Evolutionary conservation across 2,888 invertebrate genomes (phyloP).

Genomic region (Sclerodermus sp.): DNA sequence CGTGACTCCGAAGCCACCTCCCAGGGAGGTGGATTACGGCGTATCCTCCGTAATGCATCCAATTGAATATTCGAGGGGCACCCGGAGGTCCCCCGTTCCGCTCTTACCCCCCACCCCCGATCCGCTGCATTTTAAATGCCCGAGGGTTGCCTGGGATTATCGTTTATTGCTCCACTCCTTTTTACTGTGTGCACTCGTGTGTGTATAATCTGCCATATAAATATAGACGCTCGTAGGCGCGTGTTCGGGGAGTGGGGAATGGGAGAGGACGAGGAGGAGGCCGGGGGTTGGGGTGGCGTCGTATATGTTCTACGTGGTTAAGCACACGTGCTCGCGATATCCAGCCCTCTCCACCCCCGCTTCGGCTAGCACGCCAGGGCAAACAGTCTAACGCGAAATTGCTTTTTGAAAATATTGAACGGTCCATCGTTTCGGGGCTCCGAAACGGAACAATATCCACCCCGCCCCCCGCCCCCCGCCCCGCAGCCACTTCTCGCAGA

Average conservation of each 20-base stretch:
- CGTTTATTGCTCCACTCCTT: slow-evolving; percentile 24
- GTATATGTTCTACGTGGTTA: slow-evolving; percentile 35
- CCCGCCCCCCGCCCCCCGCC: not conserved
- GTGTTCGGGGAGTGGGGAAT: slow-evolving; percentile 7
- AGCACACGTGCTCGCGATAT: slow-evolving; percentile 39
- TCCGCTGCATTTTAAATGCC: not conserved
- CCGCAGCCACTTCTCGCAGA: too few relatives aligned
- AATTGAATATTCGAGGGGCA: slow-evolving; percentile 48
- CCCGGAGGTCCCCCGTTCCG: not conserved
- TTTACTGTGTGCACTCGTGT: too few relatives aligned
- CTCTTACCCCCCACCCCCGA: slow-evolving; percentile 12
- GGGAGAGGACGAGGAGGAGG: slow-evolving; percentile 2
- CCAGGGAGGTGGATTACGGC: slow-evolving; percentile 28
- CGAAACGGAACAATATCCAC: not conserved
- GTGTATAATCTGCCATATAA: not conserved
- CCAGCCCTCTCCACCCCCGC: slow-evolving; percentile 6
- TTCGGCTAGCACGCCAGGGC: slow-evolving; percentile 18
- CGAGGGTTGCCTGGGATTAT: slow-evolving; percentile 22
- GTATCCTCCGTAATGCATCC: slow-evolving; percentile 38
- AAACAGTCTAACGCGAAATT: slow-evolving; percentile 37
- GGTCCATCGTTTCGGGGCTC: slow-evolving; percentile 23
- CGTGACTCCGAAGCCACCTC: slow-evolving; percentile 17
- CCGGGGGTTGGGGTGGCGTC: too few relatives aligned
- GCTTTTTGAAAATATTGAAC: slow-evolving; percentile 40
- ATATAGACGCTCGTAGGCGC: not conserved